Percentiles rank a stretch among this genome's conserved stretches.
phyloP scores from a whole-genome alignment of 2,113 vertebrate species.

The Eulacestoma nigropectus region DNA sequence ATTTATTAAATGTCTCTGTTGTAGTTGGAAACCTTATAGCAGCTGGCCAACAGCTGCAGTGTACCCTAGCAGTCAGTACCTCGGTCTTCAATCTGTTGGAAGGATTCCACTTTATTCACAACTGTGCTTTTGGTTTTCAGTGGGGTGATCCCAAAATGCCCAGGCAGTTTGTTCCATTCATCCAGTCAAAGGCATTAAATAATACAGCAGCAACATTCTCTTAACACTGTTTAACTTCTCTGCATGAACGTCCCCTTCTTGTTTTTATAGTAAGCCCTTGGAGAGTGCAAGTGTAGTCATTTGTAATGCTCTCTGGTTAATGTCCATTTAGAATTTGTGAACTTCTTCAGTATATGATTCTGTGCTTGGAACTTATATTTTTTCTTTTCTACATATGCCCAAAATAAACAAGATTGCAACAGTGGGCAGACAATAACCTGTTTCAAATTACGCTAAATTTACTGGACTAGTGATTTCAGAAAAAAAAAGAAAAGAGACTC shows the following conservation, averaged over 20 bases:
- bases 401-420: neutral
- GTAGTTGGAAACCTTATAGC: neutral
- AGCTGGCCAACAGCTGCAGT: slow-evolving; percentile 55
- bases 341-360: neutral
- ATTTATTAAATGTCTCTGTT: slow-evolving; percentile 42
- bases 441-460: neutral
- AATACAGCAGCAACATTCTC: neutral
- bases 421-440: neutral
- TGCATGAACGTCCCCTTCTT: neutral
- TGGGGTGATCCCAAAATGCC: neutral
- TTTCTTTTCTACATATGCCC: neutral
- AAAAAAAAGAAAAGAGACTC: neutral
- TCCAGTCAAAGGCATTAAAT: neutral
- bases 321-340: neutral
- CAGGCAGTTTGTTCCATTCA: neutral
- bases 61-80: neutral
- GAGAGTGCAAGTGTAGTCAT: neutral
- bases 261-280: neutral
- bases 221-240: neutral
- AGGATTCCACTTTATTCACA: slow-evolving; percentile 13
- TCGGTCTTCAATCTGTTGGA: neutral
- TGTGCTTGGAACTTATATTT: neutral
- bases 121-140: neutral
- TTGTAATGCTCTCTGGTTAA: neutral
- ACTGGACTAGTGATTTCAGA: neutral